These are phyloP conservation scores for Linurgus olivaceus DNA, from an alignment of 2,797 vertebrate genomes.

Conservation along the genomic window DNA sequence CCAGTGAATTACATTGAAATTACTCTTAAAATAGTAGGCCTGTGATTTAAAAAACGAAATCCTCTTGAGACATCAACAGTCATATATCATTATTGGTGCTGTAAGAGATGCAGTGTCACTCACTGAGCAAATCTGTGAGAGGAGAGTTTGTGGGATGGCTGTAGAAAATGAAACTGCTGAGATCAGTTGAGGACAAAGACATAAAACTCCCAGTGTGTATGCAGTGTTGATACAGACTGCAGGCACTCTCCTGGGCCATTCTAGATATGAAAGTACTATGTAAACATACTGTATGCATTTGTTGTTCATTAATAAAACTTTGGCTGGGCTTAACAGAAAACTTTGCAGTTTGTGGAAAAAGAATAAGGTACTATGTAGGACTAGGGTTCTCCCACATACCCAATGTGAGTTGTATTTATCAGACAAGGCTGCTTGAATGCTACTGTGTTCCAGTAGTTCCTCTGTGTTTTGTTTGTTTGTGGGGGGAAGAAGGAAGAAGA, in stretches of 20 bases:
- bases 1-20: not conserved
- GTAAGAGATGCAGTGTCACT: not conserved
- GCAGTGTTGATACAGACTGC: not conserved
- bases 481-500: not conserved
- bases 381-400: not conserved
- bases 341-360: not conserved
- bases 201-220: not conserved
- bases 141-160: not conserved
- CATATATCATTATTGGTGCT: not conserved
- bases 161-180: not conserved
- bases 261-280: not conserved
- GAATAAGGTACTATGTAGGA: not conserved
- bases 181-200: not conserved
- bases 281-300: not conserved
- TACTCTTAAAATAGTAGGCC: slow-evolving; percentile 3
- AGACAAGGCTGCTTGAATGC: not conserved
- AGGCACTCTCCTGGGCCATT: not conserved
- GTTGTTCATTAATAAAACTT: not conserved
- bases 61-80: not conserved
- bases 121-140: not conserved
- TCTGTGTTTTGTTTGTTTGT: not conserved
- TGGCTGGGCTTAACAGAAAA: not conserved
- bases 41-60: not conserved
- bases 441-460: not conserved
- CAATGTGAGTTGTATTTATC: not conserved